Base-by-base conservation (phyloP, 1,140 invertebrate species). In the Drosophila serrata region DNA sequence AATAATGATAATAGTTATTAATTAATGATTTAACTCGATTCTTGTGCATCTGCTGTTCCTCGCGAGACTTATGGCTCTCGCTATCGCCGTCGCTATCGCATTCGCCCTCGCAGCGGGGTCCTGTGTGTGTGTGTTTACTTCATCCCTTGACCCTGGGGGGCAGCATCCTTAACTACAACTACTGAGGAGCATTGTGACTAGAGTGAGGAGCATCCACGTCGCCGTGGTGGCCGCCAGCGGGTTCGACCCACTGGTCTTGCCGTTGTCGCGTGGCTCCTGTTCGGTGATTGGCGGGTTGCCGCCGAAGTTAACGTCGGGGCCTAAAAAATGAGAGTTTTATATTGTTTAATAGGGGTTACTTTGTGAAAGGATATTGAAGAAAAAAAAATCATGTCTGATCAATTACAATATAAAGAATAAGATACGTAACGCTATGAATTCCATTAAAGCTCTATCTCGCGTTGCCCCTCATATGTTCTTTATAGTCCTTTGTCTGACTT, bases 111-210 rank as follows among this genome's bases (percentile, higher is more conserved):
- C 53, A 59, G 35, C 39, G 60, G 17, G 37, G 58, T 42, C 17
- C 42, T 64, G 35, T 76, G 48, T 51, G 49, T 51, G 49, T 69
- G 33, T 51, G 48, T 49, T 60, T 60, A 24, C 51, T 37, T 37
- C 33, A 8, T 68, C 64, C 61, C 61, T 84, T 24, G 81, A 63
- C 51, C 51, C 19, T 49, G 43, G 77, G 68, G 62, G 67, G 67
- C 60, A 62, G 70, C 42, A 75, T 68, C 84, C 69, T 85, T 90
- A 85, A 90, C 90, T 91, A 67, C 90, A 84, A 53, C 90, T 84
- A 57, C 61, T 78, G 58, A 86, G 81, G 79, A 81, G 68, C 80
- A 79, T 74, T 82, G 87, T 91, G 90, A 91, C 90, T 91, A 91
- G 90, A 76, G 85, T 74, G 69, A 90, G 78, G 42, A 90, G 86